phyloP scores from a whole-genome alignment of 2,797 vertebrate species.

The Tinamus major region DNA sequence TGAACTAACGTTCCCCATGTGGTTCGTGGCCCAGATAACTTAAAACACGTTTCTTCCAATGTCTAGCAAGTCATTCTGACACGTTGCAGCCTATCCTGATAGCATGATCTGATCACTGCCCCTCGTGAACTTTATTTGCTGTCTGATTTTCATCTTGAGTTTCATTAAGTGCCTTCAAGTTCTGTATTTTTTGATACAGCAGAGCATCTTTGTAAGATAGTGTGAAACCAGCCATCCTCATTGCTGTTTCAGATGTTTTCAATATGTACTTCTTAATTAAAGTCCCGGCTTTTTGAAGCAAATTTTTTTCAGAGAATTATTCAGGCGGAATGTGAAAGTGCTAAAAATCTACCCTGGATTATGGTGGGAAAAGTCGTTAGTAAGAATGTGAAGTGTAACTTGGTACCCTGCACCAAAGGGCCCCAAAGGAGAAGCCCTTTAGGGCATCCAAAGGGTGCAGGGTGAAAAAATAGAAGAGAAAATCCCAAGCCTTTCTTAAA shows the following conservation, averaged over 20 bases:
- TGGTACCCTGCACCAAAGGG: neutral
- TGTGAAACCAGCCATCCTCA: neutral
- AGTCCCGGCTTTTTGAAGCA: neutral
- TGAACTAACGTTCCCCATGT: accelerated
- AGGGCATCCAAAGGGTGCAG: neutral
- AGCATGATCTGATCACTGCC: neutral
- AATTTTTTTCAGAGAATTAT: neutral
- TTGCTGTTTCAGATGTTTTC: neutral
- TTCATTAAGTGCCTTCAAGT: neutral
- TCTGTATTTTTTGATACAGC: neutral
- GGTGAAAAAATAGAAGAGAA: neutral
- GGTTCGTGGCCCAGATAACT: neutral
- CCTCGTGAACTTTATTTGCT: neutral
- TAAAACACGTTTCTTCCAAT: neutral
- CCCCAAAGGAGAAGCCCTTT: no score
- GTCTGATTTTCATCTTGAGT: neutral
- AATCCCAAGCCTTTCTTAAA: neutral
- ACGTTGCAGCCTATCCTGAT: neutral
- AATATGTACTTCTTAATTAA: neutral
- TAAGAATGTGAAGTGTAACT: neutral
- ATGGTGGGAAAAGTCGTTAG: neutral
- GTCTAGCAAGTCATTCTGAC: neutral
- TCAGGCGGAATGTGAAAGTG: neutral
- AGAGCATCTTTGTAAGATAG: neutral
- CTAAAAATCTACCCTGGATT: neutral